phyloP scores from a whole-genome alignment of 2,113 vertebrate genomes.

The Theropithecus gelada region DNA sequence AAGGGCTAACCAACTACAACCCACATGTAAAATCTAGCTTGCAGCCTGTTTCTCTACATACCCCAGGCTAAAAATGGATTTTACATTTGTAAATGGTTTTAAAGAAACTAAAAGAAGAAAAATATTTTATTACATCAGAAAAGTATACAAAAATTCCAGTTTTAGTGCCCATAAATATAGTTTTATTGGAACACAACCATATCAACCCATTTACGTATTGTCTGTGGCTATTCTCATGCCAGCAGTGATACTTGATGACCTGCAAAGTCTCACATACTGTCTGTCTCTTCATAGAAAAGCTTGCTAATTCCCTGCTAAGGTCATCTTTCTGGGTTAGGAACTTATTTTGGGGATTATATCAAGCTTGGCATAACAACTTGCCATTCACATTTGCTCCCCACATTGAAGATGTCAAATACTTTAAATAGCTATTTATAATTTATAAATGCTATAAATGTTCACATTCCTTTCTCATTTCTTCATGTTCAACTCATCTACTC shows the following conservation, averaged over 20 bases:
- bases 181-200: not conserved
- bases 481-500: not conserved
- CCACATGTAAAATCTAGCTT: not conserved
- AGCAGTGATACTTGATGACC: not conserved
- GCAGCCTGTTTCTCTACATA: not conserved
- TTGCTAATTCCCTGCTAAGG: not conserved
- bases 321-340: not conserved
- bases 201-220: not conserved
- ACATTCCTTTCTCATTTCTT: not conserved
- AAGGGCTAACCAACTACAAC: not conserved
- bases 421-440: not conserved
- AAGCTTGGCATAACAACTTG: not conserved
- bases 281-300: not conserved
- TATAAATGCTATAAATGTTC: not conserved
- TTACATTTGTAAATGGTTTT: not conserved
- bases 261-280: not conserved
- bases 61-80: not conserved
- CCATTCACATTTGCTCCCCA: not conserved
- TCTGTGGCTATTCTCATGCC: not conserved
- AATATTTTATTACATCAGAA: not conserved
- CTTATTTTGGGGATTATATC: not conserved
- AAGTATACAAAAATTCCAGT: not conserved
- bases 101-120: not conserved
- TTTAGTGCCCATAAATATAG: not conserved
- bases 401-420: not conserved